These are phyloP conservation scores for Dryoscopus gambensis DNA, from an alignment of 2,113 vertebrate genomes.

Conservation along the genomic window DNA sequence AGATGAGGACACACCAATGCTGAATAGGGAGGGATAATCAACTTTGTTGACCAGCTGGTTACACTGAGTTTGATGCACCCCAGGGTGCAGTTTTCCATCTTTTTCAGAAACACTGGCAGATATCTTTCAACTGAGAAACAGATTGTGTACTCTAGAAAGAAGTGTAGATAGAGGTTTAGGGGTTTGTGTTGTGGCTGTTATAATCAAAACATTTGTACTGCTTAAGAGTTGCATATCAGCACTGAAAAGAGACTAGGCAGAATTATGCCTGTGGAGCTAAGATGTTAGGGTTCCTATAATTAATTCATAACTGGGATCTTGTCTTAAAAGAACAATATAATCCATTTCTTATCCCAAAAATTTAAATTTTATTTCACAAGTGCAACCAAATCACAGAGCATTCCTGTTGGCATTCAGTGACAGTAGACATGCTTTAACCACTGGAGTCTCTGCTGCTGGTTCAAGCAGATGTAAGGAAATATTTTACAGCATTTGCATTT, in stretches of 20 bases:
- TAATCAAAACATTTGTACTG: not conserved
- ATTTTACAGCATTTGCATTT: not conserved
- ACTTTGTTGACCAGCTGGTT: not conserved
- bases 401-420: not conserved
- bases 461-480: not conserved
- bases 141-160: not conserved
- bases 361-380: not conserved
- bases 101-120: not conserved
- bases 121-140: not conserved
- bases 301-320: not conserved
- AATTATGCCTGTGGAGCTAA: not conserved
- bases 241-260: not conserved
- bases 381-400: not conserved
- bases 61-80: not conserved
- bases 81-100: not conserved
- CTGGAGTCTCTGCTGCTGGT: not conserved
- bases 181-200: not conserved
- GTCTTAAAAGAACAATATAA: not conserved
- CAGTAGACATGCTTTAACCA: not conserved
- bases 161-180: not conserved
- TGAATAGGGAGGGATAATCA: not conserved
- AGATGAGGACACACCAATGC: rapidly evolving
- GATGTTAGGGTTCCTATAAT: not conserved
- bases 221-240: rapidly evolving
- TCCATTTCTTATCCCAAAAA: not conserved